phyloP scores from a whole-genome alignment of 2,797 vertebrate genomes.

The Eulemur coronatus region DNA sequence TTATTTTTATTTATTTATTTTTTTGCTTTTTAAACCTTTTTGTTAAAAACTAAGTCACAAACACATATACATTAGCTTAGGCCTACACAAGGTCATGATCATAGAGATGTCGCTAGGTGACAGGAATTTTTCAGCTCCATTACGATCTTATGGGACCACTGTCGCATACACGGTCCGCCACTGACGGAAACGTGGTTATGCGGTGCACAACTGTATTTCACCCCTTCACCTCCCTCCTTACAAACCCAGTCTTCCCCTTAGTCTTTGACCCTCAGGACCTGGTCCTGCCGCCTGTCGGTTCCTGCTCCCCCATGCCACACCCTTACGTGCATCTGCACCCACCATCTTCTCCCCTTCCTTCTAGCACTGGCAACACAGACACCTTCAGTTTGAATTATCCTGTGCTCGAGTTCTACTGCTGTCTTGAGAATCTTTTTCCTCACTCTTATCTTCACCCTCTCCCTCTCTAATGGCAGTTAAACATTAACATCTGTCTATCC shows the following conservation, averaged over 20 bases:
- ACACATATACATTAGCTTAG: neutral
- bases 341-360: neutral
- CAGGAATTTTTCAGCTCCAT: neutral
- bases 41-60: neutral
- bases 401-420: neutral
- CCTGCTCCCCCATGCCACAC: neutral
- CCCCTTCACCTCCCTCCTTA: neutral
- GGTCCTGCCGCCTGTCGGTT: neutral
- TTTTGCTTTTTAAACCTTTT: neutral
- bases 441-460: neutral
- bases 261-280: neutral
- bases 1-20: no score
- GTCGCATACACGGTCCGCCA: neutral
- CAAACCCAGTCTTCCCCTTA: neutral
- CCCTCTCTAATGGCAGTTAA: neutral
- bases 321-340: neutral
- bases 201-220: neutral
- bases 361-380: neutral
- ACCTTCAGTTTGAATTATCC: neutral
- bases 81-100: neutral
- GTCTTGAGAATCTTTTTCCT: neutral
- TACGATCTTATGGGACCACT: neutral
- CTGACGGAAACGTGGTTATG: neutral
- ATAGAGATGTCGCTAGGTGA: no score
- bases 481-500: neutral